A percentile compares a stretch with the other conserved stretches of the same genome.
phyloP scores from a whole-genome alignment of 2,113 vertebrate genomes.

The Callorhinus ursinus region DNA sequence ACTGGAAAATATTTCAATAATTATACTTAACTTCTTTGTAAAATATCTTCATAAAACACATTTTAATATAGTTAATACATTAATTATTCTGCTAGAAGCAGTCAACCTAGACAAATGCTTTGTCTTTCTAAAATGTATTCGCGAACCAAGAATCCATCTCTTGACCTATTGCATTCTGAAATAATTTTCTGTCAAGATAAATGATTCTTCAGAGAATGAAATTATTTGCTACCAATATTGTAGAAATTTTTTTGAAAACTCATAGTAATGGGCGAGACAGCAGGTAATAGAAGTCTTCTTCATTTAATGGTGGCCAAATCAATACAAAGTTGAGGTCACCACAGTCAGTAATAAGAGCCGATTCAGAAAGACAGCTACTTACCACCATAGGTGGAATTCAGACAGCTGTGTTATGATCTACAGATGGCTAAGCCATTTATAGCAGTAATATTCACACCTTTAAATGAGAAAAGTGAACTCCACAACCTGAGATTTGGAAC shows the following conservation, averaged over 20 bases:
- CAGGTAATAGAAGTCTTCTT: slow-evolving; percentile 67
- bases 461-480: slow-evolving; percentile 79
- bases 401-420: slow-evolving; percentile 20
- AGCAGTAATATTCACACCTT: slow-evolving; percentile 70
- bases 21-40: neutral
- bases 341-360: slow-evolving; percentile 44
- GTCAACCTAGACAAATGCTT: neutral
- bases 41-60: neutral
- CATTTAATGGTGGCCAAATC: slow-evolving; percentile 38
- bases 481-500: slow-evolving; percentile 49
- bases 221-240: slow-evolving; percentile 12
- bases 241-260: slow-evolving; percentile 58
- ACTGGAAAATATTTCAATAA: neutral
- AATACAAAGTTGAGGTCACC: slow-evolving; percentile 56
- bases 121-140: neutral
- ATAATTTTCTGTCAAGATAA: slow-evolving; percentile 56
- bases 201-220: slow-evolving; percentile 4
- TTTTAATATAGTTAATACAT: neutral
- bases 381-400: slow-evolving; percentile 14
- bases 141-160: neutral
- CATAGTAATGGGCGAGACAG: slow-evolving; percentile 58
- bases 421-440: slow-evolving; percentile 33
- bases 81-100: neutral
- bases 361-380: slow-evolving; percentile 73
- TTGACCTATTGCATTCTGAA: neutral